Percentiles rank a stretch among this genome's conserved stretches.
phyloP scores from a whole-genome alignment of 1,140 invertebrate genomes.

The Aphelenchoides besseyi region DNA sequence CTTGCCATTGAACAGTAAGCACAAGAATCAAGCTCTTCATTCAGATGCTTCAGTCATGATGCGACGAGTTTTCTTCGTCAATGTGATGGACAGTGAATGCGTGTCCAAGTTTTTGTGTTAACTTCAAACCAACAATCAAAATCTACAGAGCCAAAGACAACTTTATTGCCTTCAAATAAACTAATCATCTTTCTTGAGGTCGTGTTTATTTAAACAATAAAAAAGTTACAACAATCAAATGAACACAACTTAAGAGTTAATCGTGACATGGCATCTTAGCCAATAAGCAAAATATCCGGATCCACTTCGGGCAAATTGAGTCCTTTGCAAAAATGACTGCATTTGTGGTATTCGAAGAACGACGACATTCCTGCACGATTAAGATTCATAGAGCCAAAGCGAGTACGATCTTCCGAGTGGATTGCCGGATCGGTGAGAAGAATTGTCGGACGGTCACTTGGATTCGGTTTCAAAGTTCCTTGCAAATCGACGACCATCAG shows the following conservation, averaged over 20 bases:
- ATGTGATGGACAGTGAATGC: neutral
- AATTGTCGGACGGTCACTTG: neutral
- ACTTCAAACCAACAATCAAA: no score
- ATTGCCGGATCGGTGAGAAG: slow-evolving; percentile 12
- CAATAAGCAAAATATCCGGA: neutral
- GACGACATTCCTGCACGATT: neutral
- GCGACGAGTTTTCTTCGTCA: neutral
- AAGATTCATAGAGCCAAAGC: neutral
- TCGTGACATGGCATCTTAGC: neutral
- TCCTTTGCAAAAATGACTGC: slow-evolving; percentile 18
- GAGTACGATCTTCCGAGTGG: slow-evolving; percentile 4
- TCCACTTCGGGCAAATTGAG: slow-evolving; percentile 65
- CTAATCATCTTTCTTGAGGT: no score
- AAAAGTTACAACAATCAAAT: neutral
- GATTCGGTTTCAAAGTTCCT: neutral
- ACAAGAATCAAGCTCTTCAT: neutral
- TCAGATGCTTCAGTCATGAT: neutral
- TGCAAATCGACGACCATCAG: slow-evolving; percentile 18
- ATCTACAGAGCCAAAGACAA: no score
- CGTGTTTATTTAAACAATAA: no score
- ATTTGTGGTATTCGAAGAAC: slow-evolving; percentile 9
- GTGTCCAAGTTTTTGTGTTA: neutral
- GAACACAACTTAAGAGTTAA: neutral
- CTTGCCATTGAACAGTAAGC: neutral
- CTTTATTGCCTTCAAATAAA: no score